Evolutionary conservation across 2,113 vertebrate species (phyloP), one percentile per base, ranked within the genome.

Genomic region (Canis aureus): DNA sequence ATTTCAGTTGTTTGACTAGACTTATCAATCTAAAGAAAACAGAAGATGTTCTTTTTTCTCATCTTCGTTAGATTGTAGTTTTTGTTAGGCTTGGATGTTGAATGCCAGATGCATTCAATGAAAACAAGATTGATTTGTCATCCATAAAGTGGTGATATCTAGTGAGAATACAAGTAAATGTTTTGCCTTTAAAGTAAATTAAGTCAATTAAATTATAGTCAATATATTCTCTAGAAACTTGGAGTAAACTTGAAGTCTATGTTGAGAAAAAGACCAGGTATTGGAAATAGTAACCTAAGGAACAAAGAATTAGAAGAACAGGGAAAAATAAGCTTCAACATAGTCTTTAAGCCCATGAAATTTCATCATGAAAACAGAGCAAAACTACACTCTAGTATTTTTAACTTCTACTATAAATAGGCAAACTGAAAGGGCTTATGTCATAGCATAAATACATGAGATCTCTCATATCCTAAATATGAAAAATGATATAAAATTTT

Each of bases 401-500:
- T 95, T 94, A 32, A 57, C 53, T 79, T 71, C 13, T 49, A 59
- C 38, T 89, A 27, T 51, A 86, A 32, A 66, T 69, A 86, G 23
- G 78, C 5, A 79, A 86, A 60, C 17, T 66, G 49, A 89, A 90
- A 73, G 7, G 17, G 29, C 9, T 35, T 82, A 92, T 66, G 17
- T 93, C 23, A 59, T 5, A 91, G 13, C 27, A 29, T 55, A 90
- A 89, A 64, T 89, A 93, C 38, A 27, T 89, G 59, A 88, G 9
- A 69, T 95, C 0, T 27, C 25, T 49, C 27, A 95, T n/a, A 55
- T 57, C 5, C 43, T 91, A 32, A 89, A 94, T 89, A 95, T 93
- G 29, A 96, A 91, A 64, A 69, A 53, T 22, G 11, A 19, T 86
- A 51, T 84, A 89, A 91, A 8, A 84, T 95, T 93, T 74, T 81